Percentiles rank a stretch among this genome's conserved stretches.
Evolutionary conservation across 2,113 vertebrate species (phyloP).

Genomic region (Andinoacara biseriatus): DNA sequence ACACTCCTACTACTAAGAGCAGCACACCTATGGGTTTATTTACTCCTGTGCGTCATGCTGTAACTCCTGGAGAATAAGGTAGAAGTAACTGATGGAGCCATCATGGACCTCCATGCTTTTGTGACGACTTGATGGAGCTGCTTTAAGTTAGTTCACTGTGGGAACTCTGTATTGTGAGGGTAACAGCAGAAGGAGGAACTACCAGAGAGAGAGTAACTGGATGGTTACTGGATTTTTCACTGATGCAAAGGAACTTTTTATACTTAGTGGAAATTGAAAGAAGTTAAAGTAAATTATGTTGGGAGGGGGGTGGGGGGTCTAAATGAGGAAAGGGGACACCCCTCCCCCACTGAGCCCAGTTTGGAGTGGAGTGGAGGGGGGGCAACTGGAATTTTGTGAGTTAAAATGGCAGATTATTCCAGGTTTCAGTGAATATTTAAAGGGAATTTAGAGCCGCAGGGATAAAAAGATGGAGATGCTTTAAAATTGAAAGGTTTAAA

Average conservation of each 20-base stretch:
- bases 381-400: background rate
- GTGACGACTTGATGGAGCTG: background rate
- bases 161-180: background rate
- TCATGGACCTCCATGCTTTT: conserved; percentile 40
- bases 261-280: background rate
- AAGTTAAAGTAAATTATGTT: conserved; percentile 12
- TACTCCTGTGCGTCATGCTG: background rate
- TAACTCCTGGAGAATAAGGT: background rate
- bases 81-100: background rate
- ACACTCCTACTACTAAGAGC: background rate
- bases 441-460: background rate
- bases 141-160: background rate
- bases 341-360: conserved; percentile 40
- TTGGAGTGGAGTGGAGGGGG: background rate
- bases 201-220: background rate
- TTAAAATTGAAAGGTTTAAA: background rate
- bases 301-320: background rate
- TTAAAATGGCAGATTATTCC: background rate
- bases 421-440: background rate
- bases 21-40: background rate
- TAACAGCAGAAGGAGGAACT: background rate
- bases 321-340: background rate
- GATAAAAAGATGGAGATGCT: background rate
- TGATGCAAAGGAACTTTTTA: background rate
- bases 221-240: background rate